Base-by-base conservation (phyloP, 2,888 invertebrate genomes). In the Caenorhabditis becei region DNA sequence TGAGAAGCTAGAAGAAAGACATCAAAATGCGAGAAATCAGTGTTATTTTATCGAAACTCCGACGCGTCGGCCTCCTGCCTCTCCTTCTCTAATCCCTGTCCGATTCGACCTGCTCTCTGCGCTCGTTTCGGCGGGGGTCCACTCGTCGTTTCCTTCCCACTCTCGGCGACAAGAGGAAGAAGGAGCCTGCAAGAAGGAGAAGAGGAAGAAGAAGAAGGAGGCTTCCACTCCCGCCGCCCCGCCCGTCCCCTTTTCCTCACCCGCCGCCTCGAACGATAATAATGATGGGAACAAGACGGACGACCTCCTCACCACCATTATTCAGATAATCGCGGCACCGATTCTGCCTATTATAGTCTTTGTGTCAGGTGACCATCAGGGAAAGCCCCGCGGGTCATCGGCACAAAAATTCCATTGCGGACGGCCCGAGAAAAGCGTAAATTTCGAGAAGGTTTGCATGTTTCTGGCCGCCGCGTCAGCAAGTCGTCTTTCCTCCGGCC, bases 41-140 rank as follows among this genome's bases (percentile, higher is more conserved):
- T 67, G 75, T 61, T 66, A 75, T 75, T 75, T 75, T 75, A 75
- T 75, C 75, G 75, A 75, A 75, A 66, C 41, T 14, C 11, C 41
- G 41, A 41, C 72, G 28, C 65, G 65, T 28, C 41, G 32, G 23
- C 18, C 5, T 7, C 18, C 44, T 8, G 7, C 53, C 66, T 75
- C 66, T 75, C 53, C 35, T 51, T 75, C 75, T 75, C 75, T 75
- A 75, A 75, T 75, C 61, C 63, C 66, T 75, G 66, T 74, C 51
- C 51, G 59, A 66, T 75, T 66, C 75, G 75, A 75, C 75, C 66
- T 75, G 66, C 66, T 75, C 75, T 75, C 53, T 66, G 23, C 59
- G 56, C 65, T 35, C 65, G 35, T 63, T 71, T 71, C 71, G 71
- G 47, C 72, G n/a, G n/a, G 47, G 72, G 63, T 72, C 72, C 72